These are phyloP conservation scores for Perdita meconis DNA, from an alignment of 2,888 invertebrate species.

Conservation along the genomic window DNA sequence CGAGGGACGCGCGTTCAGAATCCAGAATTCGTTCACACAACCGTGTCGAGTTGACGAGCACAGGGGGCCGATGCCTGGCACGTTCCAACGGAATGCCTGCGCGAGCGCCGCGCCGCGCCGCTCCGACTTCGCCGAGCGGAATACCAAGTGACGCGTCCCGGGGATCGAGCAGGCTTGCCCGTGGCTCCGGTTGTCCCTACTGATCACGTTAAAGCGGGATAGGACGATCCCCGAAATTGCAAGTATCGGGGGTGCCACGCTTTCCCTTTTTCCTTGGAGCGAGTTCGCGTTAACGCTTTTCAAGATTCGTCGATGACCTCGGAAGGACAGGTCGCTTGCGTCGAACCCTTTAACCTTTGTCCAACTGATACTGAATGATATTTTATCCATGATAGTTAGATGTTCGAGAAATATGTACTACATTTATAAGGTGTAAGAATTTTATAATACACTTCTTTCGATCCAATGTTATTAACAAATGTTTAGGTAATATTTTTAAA, in stretches of 20 bases:
- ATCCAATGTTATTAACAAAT: too few relatives aligned
- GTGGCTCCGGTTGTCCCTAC: slow-evolving; percentile 9
- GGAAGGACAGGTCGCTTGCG: not conserved
- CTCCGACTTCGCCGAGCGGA: slow-evolving; percentile 64
- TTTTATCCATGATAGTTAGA: too few relatives aligned
- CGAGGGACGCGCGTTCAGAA: slow-evolving; percentile 52
- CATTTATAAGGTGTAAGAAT: too few relatives aligned
- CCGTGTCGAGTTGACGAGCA: slow-evolving; percentile 15
- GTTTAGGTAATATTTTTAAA: too few relatives aligned
- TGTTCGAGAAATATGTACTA: too few relatives aligned
- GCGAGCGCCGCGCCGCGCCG: slow-evolving; percentile 68
- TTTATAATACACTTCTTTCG: too few relatives aligned
- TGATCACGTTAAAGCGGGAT: slow-evolving; percentile 36
- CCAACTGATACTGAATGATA: too few relatives aligned
- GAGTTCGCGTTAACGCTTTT: not conserved
- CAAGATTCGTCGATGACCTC: not conserved
- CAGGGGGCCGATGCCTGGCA: slow-evolving; percentile 62
- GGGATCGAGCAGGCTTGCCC: slow-evolving; percentile 10
- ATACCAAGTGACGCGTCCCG: slow-evolving; percentile 70
- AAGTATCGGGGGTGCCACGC: too few relatives aligned
- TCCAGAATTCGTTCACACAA: slow-evolving; percentile 64
- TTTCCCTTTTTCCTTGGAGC: not conserved
- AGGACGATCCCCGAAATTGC: slow-evolving; percentile 31
- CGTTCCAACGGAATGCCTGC: slow-evolving; percentile 73
- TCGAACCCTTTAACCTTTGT: too few relatives aligned